A percentile compares a stretch with the other conserved stretches of the same genome.
Conservation (phyloP, 1,140 invertebrate species). For the Frieseomelitta varia region DNA sequence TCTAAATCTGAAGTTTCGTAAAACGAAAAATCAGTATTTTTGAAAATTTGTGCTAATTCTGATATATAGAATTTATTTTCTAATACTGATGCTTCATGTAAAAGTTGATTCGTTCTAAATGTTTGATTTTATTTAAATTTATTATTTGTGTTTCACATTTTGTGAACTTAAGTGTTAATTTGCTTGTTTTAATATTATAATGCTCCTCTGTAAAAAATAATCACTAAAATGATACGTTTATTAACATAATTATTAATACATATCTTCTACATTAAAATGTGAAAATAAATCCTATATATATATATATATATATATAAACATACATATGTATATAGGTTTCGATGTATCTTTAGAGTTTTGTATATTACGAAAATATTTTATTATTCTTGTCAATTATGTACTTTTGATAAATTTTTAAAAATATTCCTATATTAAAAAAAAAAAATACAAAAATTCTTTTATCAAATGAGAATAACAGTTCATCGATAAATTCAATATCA, state of each 20-base stretch:
- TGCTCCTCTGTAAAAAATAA: conserved; percentile 11
- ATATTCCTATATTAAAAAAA: background rate
- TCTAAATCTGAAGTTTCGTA: conserved; percentile 49
- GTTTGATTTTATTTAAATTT: conserved; percentile 39
- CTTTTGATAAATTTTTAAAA: background rate
- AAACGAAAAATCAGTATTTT: conserved; percentile 50
- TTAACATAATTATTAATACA: background rate
- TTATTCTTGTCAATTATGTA: background rate
- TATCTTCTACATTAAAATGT: conserved; percentile 41
- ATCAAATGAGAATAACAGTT: background rate
- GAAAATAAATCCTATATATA: conserved; percentile 63
- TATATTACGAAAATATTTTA: background rate
- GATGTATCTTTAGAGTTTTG: conserved; percentile 54
- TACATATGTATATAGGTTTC: conserved; percentile 17
- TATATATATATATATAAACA: conserved; percentile 12
- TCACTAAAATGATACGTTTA: background rate
- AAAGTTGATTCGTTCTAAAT: conserved; percentile 41
- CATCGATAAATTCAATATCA: background rate
- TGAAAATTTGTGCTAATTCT: conserved; percentile 36
- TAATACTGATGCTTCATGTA: conserved; percentile 4
- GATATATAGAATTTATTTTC: conserved; percentile 60
- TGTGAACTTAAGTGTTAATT: conserved; percentile 32
- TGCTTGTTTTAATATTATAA: conserved; percentile 5
- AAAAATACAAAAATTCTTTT: background rate
- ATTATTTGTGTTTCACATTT: background rate